Conservation (phyloP, 2,888 invertebrate genomes). For the Tinea semifulvella region DNA sequence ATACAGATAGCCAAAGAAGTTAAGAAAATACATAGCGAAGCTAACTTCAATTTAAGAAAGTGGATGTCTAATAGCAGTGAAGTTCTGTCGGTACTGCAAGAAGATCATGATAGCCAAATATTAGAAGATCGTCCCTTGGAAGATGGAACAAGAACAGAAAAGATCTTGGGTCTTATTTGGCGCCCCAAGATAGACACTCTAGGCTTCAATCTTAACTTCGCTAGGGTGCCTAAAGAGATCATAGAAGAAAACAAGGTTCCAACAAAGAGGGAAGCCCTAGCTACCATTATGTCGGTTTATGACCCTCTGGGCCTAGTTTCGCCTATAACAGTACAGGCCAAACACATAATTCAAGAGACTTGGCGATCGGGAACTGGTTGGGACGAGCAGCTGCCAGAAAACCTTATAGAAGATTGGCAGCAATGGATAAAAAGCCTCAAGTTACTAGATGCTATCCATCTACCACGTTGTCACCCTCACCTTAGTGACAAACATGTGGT, state of each 20-base stretch:
- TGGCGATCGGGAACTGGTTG: no score
- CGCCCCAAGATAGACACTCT: no score
- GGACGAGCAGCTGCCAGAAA: no score
- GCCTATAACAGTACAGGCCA: neutral
- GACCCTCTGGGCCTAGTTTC: neutral
- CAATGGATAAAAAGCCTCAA: no score
- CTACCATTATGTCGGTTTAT: neutral
- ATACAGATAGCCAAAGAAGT: constrained; percentile 6
- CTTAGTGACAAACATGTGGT: neutral
- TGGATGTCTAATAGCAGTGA: neutral
- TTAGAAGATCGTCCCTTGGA: neutral
- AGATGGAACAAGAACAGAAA: neutral
- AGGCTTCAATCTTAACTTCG: neutral
- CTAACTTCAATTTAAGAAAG: neutral
- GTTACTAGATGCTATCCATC: neutral
- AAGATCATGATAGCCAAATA: neutral
- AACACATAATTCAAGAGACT: no score
- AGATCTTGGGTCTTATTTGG: neutral
- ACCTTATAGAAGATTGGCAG: no score
- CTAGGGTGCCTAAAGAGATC: neutral
- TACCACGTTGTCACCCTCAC: neutral
- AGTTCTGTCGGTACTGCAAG: neutral
- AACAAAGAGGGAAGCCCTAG: no score
- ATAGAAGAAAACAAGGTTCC: no score
- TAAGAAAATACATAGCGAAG: no score